Conservation (phyloP, 2,797 vertebrate species). For the Chrysocyon brachyurus region DNA sequence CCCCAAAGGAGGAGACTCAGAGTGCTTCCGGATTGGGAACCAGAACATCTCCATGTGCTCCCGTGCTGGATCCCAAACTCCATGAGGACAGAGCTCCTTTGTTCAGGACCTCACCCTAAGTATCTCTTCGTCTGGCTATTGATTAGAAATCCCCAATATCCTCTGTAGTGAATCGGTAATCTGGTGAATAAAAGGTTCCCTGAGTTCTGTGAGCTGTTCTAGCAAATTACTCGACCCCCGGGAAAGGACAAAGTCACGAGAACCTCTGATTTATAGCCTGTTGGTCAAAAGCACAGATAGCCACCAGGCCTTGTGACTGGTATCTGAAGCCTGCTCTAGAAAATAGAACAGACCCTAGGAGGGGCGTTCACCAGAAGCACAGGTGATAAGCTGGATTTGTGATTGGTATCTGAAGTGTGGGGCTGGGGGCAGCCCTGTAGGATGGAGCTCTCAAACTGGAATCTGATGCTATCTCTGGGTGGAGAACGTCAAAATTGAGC, state of each 20-base stretch:
- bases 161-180: neutral
- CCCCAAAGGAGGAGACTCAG: neutral
- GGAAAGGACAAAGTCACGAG: neutral
- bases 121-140: neutral
- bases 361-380: neutral
- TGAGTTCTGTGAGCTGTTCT: neutral
- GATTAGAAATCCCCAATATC: neutral
- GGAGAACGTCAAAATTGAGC: neutral
- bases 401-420: neutral
- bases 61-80: neutral
- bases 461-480: neutral
- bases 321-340: neutral
- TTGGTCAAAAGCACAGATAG: neutral
- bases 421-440: neutral
- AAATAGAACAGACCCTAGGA: neutral
- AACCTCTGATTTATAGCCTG: neutral
- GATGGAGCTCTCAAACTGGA: neutral
- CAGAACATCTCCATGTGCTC: neutral
- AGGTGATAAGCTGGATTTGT: neutral
- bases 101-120: neutral
- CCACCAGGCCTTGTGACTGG: neutral
- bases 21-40: neutral
- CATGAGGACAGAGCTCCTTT: neutral
- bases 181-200: neutral
- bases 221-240: neutral